A percentile compares a stretch with the other conserved stretches of the same genome.
phyloP scores from a whole-genome alignment of 2,888 invertebrate genomes.

The Orthonychiurus folsomi region DNA sequence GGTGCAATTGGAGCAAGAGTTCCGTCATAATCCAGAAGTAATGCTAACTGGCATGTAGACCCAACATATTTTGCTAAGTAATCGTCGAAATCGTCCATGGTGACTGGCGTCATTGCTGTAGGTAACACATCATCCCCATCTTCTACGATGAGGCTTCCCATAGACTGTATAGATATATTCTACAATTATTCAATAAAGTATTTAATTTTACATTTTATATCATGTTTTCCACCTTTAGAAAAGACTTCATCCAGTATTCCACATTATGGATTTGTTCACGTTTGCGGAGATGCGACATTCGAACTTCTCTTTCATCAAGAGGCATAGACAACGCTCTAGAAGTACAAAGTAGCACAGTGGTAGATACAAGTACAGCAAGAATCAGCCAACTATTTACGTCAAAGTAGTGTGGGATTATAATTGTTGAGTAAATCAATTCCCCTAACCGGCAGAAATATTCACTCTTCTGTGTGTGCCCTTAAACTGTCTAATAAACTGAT shows the following conservation, averaged over 20 bases:
- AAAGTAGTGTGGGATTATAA: no score
- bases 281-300: constrained; percentile 74
- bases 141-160: constrained; percentile 60
- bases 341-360: no score
- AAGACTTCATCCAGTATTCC: constrained; percentile 79
- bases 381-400: no score
- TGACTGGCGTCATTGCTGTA: constrained; percentile 79
- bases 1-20: constrained; percentile 78
- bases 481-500: no score
- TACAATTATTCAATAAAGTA: no score
- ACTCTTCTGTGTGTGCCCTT: no score
- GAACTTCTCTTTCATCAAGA: constrained; percentile 71
- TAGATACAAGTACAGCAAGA: no score
- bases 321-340: constrained; percentile 84
- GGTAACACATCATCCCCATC: constrained; percentile 68
- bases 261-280: constrained; percentile 76
- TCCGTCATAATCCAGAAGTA: constrained; percentile 73
- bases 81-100: constrained; percentile 81
- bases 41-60: constrained; percentile 71
- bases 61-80: constrained; percentile 79
- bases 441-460: no score
- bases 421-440: no score
- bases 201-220: neutral
- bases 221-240: constrained; percentile 53
- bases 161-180: constrained; percentile 49